Conservation (phyloP, 1,140 invertebrate genomes). For the Drosophila orosa region DNA sequence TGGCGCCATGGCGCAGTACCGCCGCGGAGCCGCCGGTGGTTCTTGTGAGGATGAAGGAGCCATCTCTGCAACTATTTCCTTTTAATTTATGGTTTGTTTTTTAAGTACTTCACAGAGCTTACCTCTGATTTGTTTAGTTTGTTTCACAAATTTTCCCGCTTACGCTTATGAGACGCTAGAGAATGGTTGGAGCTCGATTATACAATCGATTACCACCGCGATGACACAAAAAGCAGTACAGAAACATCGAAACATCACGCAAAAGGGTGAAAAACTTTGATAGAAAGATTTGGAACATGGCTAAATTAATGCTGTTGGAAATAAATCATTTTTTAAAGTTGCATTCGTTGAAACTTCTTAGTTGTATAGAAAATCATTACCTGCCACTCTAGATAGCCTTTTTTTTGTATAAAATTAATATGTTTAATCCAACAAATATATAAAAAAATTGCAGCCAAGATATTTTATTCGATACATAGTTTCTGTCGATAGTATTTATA, state of each 20-base stretch:
- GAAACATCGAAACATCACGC: neutral
- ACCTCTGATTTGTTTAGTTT: neutral
- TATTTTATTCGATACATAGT: neutral
- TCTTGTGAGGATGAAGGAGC: neutral
- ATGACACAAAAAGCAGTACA: neutral
- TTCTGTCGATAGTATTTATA: neutral
- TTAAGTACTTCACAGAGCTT: neutral
- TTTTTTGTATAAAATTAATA: too few relatives aligned
- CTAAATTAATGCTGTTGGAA: neutral
- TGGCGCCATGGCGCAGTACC: neutral
- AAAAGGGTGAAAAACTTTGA: neutral
- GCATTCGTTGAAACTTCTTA: too few relatives aligned
- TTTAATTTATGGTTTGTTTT: neutral
- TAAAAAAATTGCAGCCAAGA: neutral
- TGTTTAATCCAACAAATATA: too few relatives aligned
- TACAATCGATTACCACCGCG: too few relatives aligned
- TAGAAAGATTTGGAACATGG: neutral
- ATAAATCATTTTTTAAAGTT: neutral
- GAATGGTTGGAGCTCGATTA: too few relatives aligned
- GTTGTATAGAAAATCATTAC: too few relatives aligned
- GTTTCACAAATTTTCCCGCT: conserved; percentile 1
- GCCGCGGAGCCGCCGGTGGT: too few relatives aligned
- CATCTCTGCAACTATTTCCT: neutral
- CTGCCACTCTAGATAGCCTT: too few relatives aligned
- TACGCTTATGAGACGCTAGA: neutral